Conservation (phyloP, 1,140 invertebrate genomes). For the Euwallacea fornicatus region DNA sequence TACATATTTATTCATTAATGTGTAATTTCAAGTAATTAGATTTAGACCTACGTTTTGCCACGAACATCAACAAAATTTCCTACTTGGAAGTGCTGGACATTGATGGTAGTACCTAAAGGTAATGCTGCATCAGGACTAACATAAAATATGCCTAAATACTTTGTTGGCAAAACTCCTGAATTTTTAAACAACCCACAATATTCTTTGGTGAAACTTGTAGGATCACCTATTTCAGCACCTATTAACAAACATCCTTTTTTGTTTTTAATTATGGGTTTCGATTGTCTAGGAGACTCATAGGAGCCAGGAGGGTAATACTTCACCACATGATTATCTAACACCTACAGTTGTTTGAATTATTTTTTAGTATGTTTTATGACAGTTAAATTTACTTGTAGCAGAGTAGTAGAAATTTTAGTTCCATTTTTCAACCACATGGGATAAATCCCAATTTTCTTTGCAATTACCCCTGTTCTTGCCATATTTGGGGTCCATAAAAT, state of each 20-base stretch:
- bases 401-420: slow-evolving; percentile 72
- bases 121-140: slow-evolving; percentile 86
- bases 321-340: slow-evolving; percentile 95
- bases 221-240: slow-evolving; percentile 88
- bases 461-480: slow-evolving; percentile 82
- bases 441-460: slow-evolving; percentile 89
- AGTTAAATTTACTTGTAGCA: slow-evolving; percentile 72
- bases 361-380: neutral
- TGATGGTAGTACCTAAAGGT: slow-evolving; percentile 86
- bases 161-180: slow-evolving; percentile 88
- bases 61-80: slow-evolving; percentile 90
- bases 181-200: slow-evolving; percentile 87
- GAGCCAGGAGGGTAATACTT: slow-evolving; percentile 86
- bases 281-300: slow-evolving; percentile 62
- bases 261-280: slow-evolving; percentile 50
- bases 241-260: slow-evolving; percentile 76
- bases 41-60: slow-evolving; percentile 79
- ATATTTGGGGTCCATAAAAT: slow-evolving; percentile 66
- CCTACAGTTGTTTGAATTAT: slow-evolving; percentile 56
- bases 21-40: slow-evolving; percentile 14
- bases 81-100: slow-evolving; percentile 84
- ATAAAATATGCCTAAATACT: slow-evolving; percentile 78
- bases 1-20: slow-evolving; percentile 53
- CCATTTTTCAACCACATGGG: slow-evolving; percentile 92
- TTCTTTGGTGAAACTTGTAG: slow-evolving; percentile 81